phyloP scores from a whole-genome alignment of 2,113 vertebrate genomes.

The Rafetus swinhoei region DNA sequence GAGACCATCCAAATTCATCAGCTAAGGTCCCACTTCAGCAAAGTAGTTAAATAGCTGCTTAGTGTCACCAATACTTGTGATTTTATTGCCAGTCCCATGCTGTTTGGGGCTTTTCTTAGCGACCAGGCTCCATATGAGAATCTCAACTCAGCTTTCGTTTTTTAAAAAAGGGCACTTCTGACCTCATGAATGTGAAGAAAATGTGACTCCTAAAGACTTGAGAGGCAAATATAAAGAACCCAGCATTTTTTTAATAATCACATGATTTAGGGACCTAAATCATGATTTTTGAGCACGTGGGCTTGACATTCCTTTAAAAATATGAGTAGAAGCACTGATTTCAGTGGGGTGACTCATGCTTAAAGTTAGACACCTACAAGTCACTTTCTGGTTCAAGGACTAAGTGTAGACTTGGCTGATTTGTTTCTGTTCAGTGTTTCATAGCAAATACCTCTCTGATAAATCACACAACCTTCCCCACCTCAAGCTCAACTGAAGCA shows the following conservation, averaged over 20 bases:
- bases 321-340: not conserved
- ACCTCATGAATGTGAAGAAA: not conserved
- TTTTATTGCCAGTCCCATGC: not conserved
- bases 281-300: not conserved
- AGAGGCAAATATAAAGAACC: not conserved
- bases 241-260: not conserved
- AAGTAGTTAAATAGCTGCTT: not conserved
- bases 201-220: not conserved
- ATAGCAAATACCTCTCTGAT: not conserved
- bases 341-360: not conserved
- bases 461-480: not conserved
- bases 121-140: not conserved
- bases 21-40: not conserved
- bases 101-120: not conserved
- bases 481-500: not conserved
- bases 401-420: not conserved
- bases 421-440: not conserved
- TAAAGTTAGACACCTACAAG: not conserved
- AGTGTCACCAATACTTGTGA: not conserved
- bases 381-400: not conserved
- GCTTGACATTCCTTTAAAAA: not conserved
- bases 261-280: not conserved
- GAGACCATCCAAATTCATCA: not conserved
- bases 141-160: not conserved
- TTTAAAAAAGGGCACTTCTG: not conserved